These are phyloP conservation scores for Caligus rogercresseyi DNA, from an alignment of 1,140 invertebrate genomes.

Conservation along the genomic window DNA sequence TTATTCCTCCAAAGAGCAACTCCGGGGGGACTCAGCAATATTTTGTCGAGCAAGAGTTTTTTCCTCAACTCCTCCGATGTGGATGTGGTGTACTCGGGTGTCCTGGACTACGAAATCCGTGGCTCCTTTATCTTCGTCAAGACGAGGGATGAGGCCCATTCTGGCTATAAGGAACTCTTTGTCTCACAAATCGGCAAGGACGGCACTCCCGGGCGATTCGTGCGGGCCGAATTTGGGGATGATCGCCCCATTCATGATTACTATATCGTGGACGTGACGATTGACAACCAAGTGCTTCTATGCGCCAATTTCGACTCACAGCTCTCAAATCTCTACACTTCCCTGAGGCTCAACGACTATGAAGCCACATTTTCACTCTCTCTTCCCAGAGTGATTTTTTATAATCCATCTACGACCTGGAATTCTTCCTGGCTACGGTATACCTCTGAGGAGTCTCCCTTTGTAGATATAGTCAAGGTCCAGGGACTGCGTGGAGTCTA, in stretches of 20 bases:
- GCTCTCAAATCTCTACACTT: constrained; percentile 52
- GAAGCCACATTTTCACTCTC: constrained; percentile 48
- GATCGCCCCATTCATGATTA: constrained; percentile 46
- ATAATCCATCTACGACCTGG: constrained; percentile 59
- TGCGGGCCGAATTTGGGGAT: constrained; percentile 45
- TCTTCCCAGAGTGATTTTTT: constrained; percentile 59
- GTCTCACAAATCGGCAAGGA: constrained; percentile 50
- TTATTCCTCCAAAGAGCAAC: constrained; percentile 51
- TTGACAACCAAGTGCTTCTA: constrained; percentile 44
- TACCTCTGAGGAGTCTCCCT: constrained; percentile 53
- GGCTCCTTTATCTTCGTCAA: constrained; percentile 3
- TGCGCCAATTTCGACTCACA: constrained; percentile 58
- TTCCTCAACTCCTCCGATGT: constrained; percentile 27
- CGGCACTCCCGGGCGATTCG: constrained; percentile 34
- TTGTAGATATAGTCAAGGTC: constrained; percentile 75
- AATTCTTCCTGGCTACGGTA: constrained; percentile 59
- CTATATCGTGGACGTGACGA: constrained; percentile 62
- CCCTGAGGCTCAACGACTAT: constrained; percentile 27
- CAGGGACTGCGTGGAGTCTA: constrained; percentile 69
- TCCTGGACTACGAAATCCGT: neutral
- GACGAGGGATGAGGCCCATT: constrained; percentile 23
- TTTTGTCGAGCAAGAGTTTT: constrained; percentile 37
- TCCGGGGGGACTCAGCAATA: constrained; percentile 36
- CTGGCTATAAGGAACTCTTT: constrained; percentile 48
- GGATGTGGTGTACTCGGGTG: neutral